Evolutionary conservation across 2,113 vertebrate species (phyloP).

Genomic region (Eleginops maclovinus): DNA sequence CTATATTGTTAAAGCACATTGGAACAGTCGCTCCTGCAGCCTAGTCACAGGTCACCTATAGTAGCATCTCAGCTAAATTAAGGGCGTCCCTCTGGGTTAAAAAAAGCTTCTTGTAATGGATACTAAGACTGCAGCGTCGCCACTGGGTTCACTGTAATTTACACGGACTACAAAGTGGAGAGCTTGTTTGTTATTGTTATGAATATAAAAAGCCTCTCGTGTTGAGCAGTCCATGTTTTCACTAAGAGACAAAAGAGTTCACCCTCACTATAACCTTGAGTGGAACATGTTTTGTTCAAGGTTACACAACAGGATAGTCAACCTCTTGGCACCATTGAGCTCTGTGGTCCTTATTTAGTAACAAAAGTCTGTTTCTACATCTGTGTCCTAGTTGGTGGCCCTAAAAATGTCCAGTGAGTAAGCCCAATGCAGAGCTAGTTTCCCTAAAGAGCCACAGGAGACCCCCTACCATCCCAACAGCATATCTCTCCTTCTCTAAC

Average conservation of each 20-base stretch:
- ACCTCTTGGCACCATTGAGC: background rate
- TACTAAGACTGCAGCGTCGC: conserved; percentile 20
- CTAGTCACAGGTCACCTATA: conserved; percentile 56
- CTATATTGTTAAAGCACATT: conserved; percentile 53
- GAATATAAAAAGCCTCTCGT: conserved; percentile 18
- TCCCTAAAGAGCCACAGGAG: conserved; percentile 27
- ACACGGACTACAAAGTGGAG: conserved; percentile 14
- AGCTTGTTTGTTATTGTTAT: conserved; percentile 13
- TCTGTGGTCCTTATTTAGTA: conserved; percentile 31
- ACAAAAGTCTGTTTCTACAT: conserved; percentile 36
- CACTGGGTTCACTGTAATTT: conserved; percentile 26
- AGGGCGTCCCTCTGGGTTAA: conserved; percentile 38
- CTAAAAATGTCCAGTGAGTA: conserved; percentile 52
- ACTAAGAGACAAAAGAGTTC: background rate
- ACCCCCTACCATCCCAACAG: background rate
- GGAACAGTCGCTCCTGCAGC: conserved; percentile 12
- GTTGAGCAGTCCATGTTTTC: background rate
- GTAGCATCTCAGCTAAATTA: conserved; percentile 45
- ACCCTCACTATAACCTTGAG: background rate
- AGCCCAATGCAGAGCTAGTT: conserved; percentile 24
- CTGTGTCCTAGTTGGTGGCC: conserved; percentile 59
- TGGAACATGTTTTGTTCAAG: conserved; percentile 31
- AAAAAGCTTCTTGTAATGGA: conserved; percentile 59
- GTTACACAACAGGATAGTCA: conserved; percentile 30
- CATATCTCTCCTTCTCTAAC: background rate